Evolutionary conservation across 2,113 vertebrate genomes (phyloP), one percentile per base, ranked within the genome.

Genomic region (Pteruthius melanotis): DNA sequence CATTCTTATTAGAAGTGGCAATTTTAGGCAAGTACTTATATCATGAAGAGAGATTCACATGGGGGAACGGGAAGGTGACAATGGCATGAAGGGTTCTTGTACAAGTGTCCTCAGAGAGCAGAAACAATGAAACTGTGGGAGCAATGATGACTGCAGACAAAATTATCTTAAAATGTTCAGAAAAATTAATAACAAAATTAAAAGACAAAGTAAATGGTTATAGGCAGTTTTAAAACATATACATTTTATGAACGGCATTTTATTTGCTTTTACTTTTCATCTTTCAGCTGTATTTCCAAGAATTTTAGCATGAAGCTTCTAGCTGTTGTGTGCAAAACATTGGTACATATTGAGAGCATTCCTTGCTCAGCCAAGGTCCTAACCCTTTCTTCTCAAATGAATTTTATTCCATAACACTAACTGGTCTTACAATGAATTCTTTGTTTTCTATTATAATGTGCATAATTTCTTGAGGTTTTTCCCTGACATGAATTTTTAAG

Each of bases 361-460:
- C 70, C 50, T 90, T 81, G 33, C 27, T 90, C 82, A 93, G 33
- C 49, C 37, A 70, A 53, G 85, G 83, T 95, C 74, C 60, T 89
- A 96, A 91, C 87, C 50, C 56, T 91, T 95, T 94, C 68, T 74
- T 95, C 90, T 92, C 86, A 80, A 97, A 95, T 83, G n/a, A 84
- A 90, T 93, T 96, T 95, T 12, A 85, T 59, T 76, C 64, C 17
- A 16, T 86, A 89, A 71, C 45, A 44, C 53, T 68, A 90, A 66
- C 42, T 68, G 19, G 12, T 59, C 28, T 91, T 81, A 94, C 81
- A 97, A 96, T 87, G 66, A 95, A 76, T 93, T 96, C 80, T 96
- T 97, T 97, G 85, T 95, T 97, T 97, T 80, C 75, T 82, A 11
- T 63, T 83, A 90, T 15, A 72, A 39, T 92, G 44, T 86, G 83